These are phyloP conservation scores for Elaphurus davidianus DNA, from an alignment of 2,113 vertebrate genomes.

Conservation along the genomic window DNA sequence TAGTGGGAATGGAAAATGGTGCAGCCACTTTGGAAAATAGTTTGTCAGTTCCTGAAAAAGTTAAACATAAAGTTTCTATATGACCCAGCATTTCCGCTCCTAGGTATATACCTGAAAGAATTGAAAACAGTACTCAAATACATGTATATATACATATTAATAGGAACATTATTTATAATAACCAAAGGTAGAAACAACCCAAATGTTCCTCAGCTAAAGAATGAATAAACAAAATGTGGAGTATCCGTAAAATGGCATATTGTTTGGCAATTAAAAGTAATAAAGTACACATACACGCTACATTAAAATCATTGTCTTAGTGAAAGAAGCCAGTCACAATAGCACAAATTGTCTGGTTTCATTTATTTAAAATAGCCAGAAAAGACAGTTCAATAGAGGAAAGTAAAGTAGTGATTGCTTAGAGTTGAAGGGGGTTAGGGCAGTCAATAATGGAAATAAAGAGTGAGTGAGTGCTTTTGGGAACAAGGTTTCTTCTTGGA, in stretches of 20 bases:
- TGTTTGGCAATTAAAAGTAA: not conserved
- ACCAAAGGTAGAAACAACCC: not conserved
- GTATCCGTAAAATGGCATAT: not conserved
- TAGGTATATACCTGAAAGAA: not conserved
- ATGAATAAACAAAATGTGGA: not conserved
- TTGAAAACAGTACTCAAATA: not conserved
- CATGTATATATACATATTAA: not conserved
- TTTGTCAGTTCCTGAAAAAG: not conserved
- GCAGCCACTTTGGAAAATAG: not conserved
- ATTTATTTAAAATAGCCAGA: not conserved
- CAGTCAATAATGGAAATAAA: not conserved
- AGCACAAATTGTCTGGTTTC: not conserved
- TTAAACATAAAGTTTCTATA: not conserved
- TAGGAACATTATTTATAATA: slow-evolving; percentile 2
- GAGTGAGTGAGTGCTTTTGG: not conserved
- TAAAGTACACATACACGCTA: not conserved
- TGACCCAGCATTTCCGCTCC: not conserved
- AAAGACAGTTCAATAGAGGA: not conserved
- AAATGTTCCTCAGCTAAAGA: not conserved
- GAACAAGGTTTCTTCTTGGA: not conserved
- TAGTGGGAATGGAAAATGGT: not conserved
- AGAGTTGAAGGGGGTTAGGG: not conserved
- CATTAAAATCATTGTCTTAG: not conserved
- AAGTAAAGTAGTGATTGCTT: not conserved
- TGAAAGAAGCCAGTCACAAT: not conserved